Percentiles rank a stretch among this genome's conserved stretches.
phyloP scores from a whole-genome alignment of 2,797 vertebrate species.

The Odontamblyopus lacepedii region DNA sequence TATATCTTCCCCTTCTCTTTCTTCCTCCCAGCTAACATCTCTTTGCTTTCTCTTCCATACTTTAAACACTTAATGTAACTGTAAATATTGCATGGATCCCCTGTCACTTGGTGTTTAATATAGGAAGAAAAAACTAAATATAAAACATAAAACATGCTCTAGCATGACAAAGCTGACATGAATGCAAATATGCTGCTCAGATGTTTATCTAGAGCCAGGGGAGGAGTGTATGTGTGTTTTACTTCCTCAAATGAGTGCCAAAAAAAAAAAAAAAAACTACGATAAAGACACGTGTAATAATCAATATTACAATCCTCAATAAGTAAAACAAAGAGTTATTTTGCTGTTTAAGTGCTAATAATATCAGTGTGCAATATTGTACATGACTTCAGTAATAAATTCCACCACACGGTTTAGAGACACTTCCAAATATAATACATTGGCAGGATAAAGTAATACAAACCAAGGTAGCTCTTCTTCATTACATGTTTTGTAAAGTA shows the following conservation, averaged over 20 bases:
- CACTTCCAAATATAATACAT: too few species aligned
- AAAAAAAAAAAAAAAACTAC: too few species aligned
- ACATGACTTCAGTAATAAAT: background rate
- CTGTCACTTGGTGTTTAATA: too few species aligned
- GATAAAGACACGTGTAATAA: background rate
- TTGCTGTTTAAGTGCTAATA: background rate
- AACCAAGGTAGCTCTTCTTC: background rate
- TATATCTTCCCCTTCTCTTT: too few species aligned
- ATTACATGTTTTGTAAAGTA: background rate
- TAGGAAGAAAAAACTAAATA: too few species aligned
- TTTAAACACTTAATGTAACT: too few species aligned
- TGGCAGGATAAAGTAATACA: background rate
- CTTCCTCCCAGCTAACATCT: too few species aligned
- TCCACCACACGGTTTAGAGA: background rate
- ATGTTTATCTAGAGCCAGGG: background rate
- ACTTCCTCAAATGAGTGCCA: background rate
- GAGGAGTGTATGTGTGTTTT: background rate
- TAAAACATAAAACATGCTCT: background rate
- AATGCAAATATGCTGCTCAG: background rate
- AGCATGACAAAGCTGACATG: background rate
- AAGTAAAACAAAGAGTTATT: too few species aligned
- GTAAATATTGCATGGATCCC: too few species aligned
- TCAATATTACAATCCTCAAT: background rate
- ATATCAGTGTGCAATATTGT: background rate
- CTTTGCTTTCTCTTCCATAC: too few species aligned